Percentiles rank a stretch among this genome's conserved stretches.
phyloP scores from a whole-genome alignment of 35 echinoderm and acorn worm genomes.

The Chiridota heheva region DNA sequence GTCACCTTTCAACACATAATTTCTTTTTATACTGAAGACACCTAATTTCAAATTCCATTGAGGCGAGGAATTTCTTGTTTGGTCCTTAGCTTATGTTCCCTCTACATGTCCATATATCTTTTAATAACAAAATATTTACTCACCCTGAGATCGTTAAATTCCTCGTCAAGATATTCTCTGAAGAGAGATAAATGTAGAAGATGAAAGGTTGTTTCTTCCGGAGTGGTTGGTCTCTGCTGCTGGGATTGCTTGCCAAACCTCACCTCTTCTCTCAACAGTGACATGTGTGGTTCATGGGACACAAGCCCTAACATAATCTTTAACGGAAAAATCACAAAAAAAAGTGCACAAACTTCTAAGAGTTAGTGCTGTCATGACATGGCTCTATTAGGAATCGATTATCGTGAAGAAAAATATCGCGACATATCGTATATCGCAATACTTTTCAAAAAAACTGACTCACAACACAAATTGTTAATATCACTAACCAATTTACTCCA shows the following conservation, averaged over 20 bases:
- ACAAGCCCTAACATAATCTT: constrained; percentile 90
- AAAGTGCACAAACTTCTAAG: background rate
- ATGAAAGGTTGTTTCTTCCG: constrained; percentile 94
- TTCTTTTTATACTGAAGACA: too few relatives aligned
- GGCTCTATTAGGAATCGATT: too few relatives aligned
- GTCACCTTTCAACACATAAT: too few relatives aligned
- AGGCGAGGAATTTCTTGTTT: too few relatives aligned
- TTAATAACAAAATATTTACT: too few relatives aligned
- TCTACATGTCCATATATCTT: too few relatives aligned
- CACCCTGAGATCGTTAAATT: constrained; percentile 76
- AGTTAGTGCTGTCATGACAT: background rate
- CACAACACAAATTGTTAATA: too few relatives aligned
- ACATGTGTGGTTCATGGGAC: constrained; percentile 94
- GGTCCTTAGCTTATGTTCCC: too few relatives aligned
- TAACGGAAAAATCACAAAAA: constrained; percentile 5
- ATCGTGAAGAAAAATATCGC: too few relatives aligned
- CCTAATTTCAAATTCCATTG: too few relatives aligned
- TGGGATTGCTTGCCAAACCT: constrained; percentile 67
- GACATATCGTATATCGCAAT: too few relatives aligned
- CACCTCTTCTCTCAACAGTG: constrained; percentile 85
- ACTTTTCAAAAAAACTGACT: background rate
- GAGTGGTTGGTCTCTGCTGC: constrained; percentile 67
- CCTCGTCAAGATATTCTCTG: constrained; percentile 81
- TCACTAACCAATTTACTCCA: background rate
- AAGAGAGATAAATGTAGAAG: constrained; percentile 85